Evolutionary conservation across 2,888 invertebrate genomes (phyloP).

Genomic region (Julus scandinavius): DNA sequence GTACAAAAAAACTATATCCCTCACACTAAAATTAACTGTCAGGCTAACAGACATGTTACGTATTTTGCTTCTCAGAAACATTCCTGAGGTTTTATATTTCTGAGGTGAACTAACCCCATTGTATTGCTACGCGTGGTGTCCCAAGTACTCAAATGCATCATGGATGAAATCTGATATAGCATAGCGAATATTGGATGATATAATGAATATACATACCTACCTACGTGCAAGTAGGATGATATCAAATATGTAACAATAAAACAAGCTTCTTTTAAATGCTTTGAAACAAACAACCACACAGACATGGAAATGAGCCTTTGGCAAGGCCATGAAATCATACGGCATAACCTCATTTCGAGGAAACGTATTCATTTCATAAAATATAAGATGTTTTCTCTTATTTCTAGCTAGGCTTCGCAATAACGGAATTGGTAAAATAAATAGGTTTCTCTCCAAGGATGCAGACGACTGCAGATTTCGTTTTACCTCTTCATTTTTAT

Average conservation of each 20-base stretch:
- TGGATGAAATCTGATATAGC: too few relatives aligned
- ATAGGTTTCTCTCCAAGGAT: neutral
- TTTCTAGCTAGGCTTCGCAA: neutral
- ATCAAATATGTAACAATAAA: too few relatives aligned
- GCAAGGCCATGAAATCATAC: neutral
- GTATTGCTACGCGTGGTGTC: too few relatives aligned
- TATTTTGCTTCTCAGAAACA: neutral
- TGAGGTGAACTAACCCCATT: too few relatives aligned
- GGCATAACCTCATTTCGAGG: neutral
- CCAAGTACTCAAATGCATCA: too few relatives aligned
- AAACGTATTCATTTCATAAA: neutral
- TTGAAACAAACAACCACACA: neutral
- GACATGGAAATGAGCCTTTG: neutral
- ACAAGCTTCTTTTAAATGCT: too few relatives aligned
- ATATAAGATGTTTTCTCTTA: neutral
- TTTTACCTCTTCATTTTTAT: neutral
- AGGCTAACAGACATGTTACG: neutral
- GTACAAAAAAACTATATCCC: neutral
- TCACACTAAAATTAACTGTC: neutral
- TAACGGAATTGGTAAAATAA: constrained; percentile 18
- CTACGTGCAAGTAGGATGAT: too few relatives aligned
- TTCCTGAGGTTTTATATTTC: neutral
- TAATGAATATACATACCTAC: too few relatives aligned
- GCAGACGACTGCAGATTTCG: neutral
- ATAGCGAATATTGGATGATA: too few relatives aligned